Evolutionary conservation across 1,140 invertebrate genomes (phyloP).

Genomic region (Diprion similis): DNA sequence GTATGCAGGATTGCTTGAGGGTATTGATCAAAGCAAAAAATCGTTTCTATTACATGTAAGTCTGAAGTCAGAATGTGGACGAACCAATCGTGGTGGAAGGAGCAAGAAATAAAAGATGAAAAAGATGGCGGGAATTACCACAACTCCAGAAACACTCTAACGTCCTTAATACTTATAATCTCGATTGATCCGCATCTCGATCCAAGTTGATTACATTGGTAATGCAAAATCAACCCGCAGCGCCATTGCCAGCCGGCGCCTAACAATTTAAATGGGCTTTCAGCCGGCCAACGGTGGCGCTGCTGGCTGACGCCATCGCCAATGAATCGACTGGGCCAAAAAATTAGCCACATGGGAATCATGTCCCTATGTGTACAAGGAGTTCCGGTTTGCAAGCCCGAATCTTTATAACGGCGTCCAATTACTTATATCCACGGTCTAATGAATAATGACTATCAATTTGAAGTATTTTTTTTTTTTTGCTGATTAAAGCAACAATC

Average conservation of each 20-base stretch:
- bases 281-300: too few species aligned
- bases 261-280: too few species aligned
- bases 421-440: not conserved
- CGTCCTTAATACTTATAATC: conserved; percentile 52
- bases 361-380: not conserved
- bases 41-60: too few species aligned
- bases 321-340: not conserved
- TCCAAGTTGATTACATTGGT: not conserved
- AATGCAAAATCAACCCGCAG: too few species aligned
- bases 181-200: conserved; percentile 40
- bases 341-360: not conserved
- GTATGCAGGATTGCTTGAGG: too few species aligned
- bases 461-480: not conserved
- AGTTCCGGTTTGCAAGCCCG: not conserved
- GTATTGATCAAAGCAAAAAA: too few species aligned
- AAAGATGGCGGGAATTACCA: conserved; percentile 31
- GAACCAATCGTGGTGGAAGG: not conserved
- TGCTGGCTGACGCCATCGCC: not conserved
- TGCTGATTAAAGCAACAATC: not conserved
- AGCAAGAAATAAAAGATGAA: not conserved
- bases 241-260: too few species aligned
- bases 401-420: not conserved
- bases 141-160: conserved; percentile 34
- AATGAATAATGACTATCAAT: conserved; percentile 2
- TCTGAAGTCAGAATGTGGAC: too few species aligned